Percentiles rank a stretch among this genome's conserved stretches.
Conservation (phyloP, 2,888 invertebrate species). For the Drosophila differens region DNA sequence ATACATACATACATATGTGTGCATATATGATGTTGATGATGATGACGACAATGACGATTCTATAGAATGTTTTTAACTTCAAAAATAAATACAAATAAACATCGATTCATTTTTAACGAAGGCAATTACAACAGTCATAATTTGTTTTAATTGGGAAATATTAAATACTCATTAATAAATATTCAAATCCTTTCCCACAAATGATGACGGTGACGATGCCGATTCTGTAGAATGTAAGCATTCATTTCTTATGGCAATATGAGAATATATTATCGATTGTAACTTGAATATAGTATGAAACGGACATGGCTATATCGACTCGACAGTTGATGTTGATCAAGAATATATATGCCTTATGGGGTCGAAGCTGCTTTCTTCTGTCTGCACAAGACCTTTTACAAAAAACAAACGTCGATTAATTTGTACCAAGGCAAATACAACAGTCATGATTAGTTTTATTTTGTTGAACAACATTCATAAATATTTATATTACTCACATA, state of each 20-base stretch:
- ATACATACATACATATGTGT: slow-evolving; percentile 17
- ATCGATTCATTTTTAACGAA: slow-evolving; percentile 71
- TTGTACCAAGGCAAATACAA: slow-evolving; percentile 51
- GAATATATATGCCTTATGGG: not conserved
- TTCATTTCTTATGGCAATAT: too few species aligned
- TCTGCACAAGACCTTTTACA: not conserved
- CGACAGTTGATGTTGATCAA: not conserved
- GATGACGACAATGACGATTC: slow-evolving; percentile 44
- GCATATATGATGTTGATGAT: slow-evolving; percentile 9
- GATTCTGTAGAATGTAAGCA: too few species aligned
- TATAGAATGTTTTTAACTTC: slow-evolving; percentile 64
- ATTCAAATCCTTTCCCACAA: too few species aligned
- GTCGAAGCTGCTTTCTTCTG: not conserved
- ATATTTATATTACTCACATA: slow-evolving; percentile 27
- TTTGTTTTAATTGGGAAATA: slow-evolving; percentile 25
- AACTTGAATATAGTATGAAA: not conserved
- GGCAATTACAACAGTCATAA: slow-evolving; percentile 23
- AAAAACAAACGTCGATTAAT: slow-evolving; percentile 65
- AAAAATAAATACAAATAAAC: slow-evolving; percentile 50
- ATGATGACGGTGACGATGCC: too few species aligned
- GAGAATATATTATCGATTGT: too few species aligned
- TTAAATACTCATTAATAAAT: slow-evolving; percentile 1
- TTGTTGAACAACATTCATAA: slow-evolving; percentile 33
- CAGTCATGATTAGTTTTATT: slow-evolving; percentile 27
- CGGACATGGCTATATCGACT: not conserved